A percentile compares a stretch with the other conserved stretches of the same genome.
Conservation (phyloP, 1,140 invertebrate genomes). For the Tetranychus cinnabarinus region DNA sequence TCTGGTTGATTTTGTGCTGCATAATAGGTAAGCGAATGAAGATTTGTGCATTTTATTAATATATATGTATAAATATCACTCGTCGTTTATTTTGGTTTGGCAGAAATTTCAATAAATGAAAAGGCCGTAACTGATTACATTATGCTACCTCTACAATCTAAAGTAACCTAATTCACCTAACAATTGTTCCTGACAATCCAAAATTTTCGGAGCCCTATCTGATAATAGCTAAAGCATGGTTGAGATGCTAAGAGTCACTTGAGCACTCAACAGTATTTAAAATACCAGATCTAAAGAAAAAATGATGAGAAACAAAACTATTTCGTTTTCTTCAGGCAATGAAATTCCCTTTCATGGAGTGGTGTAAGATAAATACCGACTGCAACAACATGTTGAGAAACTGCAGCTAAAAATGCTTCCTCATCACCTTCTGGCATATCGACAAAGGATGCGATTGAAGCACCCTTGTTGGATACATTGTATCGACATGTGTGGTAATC, state of each 20-base stretch:
- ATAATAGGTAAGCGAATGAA: too few species aligned
- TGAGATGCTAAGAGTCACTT: constrained; percentile 10
- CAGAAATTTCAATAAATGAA: too few species aligned
- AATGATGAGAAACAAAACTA: constrained; percentile 2
- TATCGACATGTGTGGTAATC: constrained; percentile 24
- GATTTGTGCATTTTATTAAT: too few species aligned
- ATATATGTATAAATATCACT: too few species aligned
- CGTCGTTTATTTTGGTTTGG: too few species aligned
- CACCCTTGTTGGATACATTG: constrained; percentile 26
- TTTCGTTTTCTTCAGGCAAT: constrained; percentile 15
- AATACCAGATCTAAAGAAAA: not conserved
- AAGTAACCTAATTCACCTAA: too few species aligned
- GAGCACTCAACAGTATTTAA: not conserved
- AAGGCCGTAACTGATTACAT: too few species aligned
- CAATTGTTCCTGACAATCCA: constrained; percentile 31
- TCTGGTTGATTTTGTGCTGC: too few species aligned
- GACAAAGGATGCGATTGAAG: constrained; percentile 21
- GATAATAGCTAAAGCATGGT: constrained; percentile 25
- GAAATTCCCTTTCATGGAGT: constrained; percentile 17
- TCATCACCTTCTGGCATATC: constrained; percentile 24
- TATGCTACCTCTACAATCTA: constrained; percentile 68
- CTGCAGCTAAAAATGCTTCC: constrained; percentile 18
- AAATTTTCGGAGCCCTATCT: constrained; percentile 20
- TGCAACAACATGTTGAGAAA: constrained; percentile 21
- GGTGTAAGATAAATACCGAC: constrained; percentile 25